A percentile compares a stretch with the other conserved stretches of the same genome.
Conservation (phyloP, 2,888 invertebrate genomes). For the Hydraecia micacea region DNA sequence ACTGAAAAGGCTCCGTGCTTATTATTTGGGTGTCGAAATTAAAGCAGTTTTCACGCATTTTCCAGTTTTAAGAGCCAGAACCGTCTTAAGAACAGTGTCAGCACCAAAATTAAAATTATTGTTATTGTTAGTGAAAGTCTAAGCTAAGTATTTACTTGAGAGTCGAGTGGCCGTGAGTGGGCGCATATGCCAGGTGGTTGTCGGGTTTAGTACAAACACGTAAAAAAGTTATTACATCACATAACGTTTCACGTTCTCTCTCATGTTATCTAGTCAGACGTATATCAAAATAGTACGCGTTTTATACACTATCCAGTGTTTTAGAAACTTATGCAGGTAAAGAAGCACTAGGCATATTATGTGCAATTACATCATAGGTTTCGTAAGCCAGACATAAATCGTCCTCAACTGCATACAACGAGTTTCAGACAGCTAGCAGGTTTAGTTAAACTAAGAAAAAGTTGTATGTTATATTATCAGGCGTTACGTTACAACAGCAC, state of each 20-base stretch:
- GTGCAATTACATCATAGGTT: slow-evolving; percentile 52
- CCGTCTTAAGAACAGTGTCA: neutral
- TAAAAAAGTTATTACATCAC: slow-evolving; percentile 76
- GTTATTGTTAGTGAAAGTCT: slow-evolving; percentile 65
- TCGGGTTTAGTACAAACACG: slow-evolving; percentile 69
- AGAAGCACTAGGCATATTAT: slow-evolving; percentile 33
- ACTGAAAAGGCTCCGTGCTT: neutral
- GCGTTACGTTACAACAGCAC: slow-evolving; percentile 39
- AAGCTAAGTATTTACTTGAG: slow-evolving; percentile 57
- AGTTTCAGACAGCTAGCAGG: slow-evolving; percentile 45
- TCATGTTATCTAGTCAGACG: slow-evolving; percentile 66
- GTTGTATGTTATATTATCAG: slow-evolving; percentile 42
- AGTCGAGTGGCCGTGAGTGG: slow-evolving; percentile 60
- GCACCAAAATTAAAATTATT: neutral
- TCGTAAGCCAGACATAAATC: slow-evolving; percentile 56
- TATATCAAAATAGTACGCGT: slow-evolving; percentile 51
- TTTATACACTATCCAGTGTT: slow-evolving; percentile 42
- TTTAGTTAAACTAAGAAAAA: slow-evolving; percentile 56
- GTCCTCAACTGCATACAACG: slow-evolving; percentile 41
- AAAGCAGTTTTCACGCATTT: neutral
- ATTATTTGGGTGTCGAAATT: neutral
- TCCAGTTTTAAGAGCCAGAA: neutral
- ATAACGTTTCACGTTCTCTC: slow-evolving; percentile 69
- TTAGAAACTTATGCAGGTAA: slow-evolving; percentile 37
- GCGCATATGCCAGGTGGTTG: slow-evolving; percentile 61